These are phyloP conservation scores for Tapirus indicus DNA, from an alignment of 2,797 vertebrate species.

Conservation along the genomic window DNA sequence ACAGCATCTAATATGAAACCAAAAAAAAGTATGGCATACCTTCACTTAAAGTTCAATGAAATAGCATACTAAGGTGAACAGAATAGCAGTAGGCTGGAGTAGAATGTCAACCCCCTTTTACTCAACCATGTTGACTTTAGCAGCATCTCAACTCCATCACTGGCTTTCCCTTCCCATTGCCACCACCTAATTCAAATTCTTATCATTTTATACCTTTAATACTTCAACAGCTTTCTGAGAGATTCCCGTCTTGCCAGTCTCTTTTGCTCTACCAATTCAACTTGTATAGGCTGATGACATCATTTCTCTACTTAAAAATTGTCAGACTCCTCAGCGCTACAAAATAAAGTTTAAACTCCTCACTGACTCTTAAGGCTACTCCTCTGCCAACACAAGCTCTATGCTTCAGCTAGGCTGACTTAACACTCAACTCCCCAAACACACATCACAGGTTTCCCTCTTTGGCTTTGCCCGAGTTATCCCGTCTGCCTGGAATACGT, in stretches of 20 bases:
- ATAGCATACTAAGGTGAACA: not conserved
- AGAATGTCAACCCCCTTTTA: not conserved
- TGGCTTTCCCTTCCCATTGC: not conserved
- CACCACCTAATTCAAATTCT: not conserved
- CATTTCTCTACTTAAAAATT: conserved; percentile 5
- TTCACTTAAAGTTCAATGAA: not conserved
- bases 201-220: not conserved
- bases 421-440: not conserved
- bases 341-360: conserved; percentile 43
- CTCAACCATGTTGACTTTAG: not conserved
- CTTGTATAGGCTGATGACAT: not conserved
- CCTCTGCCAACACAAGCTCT: not conserved
- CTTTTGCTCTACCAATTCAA: not conserved
- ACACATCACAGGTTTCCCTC: not conserved
- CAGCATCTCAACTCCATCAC: not conserved
- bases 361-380: not conserved
- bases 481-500: not conserved
- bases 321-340: not conserved
- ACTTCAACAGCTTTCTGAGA: not conserved
- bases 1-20: not conserved
- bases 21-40: not conserved
- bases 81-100: not conserved
- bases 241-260: not conserved
- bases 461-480: not conserved
- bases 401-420: not conserved